Evolutionary conservation across 2,113 vertebrate genomes (phyloP), one percentile per base, ranked within the genome.

Genomic region (Barnardius zonarius): DNA sequence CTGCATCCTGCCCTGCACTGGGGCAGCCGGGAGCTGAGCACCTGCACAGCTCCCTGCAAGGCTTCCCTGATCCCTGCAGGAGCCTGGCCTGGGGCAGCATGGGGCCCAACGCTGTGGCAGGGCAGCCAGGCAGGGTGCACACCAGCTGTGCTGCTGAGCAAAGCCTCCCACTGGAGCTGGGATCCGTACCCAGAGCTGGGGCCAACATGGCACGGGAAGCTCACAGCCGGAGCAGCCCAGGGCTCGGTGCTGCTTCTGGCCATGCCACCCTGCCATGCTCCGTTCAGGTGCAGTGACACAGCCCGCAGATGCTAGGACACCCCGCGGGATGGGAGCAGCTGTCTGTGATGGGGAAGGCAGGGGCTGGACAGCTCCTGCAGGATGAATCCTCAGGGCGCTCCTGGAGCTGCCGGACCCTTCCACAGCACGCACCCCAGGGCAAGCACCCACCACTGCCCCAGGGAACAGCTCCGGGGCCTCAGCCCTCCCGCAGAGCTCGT

Each of bases 101-200:
- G 18, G 62, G 49, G 73, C 30, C 70, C 20, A 23, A n/a, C 6
- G 20, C 33, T 59, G 55, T n/a, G 20, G 33, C 55, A 59, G 33
- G 33, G 57, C 57, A 59, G 57, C 33, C 33, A n/a, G 33, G 57
- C 13, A 79, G 48, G 15, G 37, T 1, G 2, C 81, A 82, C 1
- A 1, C 2, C 0, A 1, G 31, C 43, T 0, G 0, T 33, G 51
- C 54, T 7, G 4, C 66, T 22, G 25, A 68, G 67, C 49, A 43
- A 82, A 89, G 41, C 57, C n/a, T 67, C 48, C 61, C 11, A 2
- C 0, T 0, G 39, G 46, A 76, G 20, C 15, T 1, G 1, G 33
- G 19, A 78, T 75, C 39, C 28, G 23, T 35, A 88, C 5, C 28
- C 16, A 24, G n/a, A 62, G 17, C 55, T 41, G 28, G 54, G 35